A percentile compares a stretch with the other conserved stretches of the same genome.
Evolutionary conservation across 2,113 vertebrate species (phyloP).

Genomic region (Prietella phreatophila): DNA sequence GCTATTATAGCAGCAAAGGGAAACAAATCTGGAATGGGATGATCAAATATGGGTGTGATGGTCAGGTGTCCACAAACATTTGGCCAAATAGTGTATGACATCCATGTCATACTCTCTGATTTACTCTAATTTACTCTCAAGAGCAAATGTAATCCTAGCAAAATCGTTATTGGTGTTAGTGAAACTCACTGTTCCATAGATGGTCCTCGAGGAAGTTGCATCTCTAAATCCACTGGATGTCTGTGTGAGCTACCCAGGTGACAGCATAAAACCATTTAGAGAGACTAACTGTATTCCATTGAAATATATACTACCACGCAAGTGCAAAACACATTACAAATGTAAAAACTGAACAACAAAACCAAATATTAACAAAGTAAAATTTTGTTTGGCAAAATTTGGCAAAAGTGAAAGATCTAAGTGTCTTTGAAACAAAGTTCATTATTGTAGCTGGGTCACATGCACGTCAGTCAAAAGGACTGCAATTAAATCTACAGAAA

Average conservation of each 20-base stretch:
- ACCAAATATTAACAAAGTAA: neutral
- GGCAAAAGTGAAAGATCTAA: no score
- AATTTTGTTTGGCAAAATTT: no score
- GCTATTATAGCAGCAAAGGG: neutral
- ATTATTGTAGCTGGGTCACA: no score
- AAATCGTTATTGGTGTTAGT: neutral
- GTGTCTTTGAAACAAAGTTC: no score
- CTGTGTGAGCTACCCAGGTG: neutral
- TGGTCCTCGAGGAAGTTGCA: no score
- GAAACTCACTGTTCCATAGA: neutral
- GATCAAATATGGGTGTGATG: neutral
- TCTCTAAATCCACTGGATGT: neutral
- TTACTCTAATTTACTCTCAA: neutral
- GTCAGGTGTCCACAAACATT: neutral
- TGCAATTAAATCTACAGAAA: no score
- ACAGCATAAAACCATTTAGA: neutral
- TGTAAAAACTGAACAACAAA: neutral
- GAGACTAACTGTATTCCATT: neutral
- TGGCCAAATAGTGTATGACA: neutral
- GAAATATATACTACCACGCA: neutral
- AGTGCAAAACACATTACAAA: neutral
- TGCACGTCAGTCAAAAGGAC: no score
- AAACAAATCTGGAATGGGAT: neutral
- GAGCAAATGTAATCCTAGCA: neutral
- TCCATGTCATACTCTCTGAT: neutral